These are phyloP conservation scores for Petroica traversi DNA, from an alignment of 2,113 vertebrate species.

Conservation along the genomic window DNA sequence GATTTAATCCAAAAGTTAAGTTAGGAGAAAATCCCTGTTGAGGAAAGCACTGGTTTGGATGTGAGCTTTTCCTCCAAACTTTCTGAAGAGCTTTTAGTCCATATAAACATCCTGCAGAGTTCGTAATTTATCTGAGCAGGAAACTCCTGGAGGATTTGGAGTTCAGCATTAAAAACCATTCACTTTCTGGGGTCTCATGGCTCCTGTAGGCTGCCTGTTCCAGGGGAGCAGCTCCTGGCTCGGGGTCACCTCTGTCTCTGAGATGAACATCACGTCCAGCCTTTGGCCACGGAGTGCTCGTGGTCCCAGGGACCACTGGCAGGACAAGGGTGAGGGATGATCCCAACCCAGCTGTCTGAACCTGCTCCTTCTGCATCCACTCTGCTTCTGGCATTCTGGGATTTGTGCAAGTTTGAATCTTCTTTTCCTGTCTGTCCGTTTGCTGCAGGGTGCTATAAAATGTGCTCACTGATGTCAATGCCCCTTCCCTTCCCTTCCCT, in stretches of 20 bases:
- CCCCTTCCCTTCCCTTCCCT: background rate
- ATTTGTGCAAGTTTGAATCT: background rate
- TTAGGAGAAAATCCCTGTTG: background rate
- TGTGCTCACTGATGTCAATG: background rate
- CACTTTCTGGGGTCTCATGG: background rate
- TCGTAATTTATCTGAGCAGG: background rate
- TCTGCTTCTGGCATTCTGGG: background rate
- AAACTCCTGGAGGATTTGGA: background rate
- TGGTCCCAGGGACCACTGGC: background rate
- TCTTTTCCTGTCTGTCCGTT: background rate
- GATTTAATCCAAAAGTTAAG: background rate
- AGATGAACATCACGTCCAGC: accelerated
- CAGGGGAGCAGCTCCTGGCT: background rate
- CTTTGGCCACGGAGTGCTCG: accelerated
- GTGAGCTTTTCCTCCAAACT: background rate
- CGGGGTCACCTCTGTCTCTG: background rate
- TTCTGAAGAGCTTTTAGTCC: conserved; percentile 25
- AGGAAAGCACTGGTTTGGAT: background rate
- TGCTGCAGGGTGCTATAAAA: background rate
- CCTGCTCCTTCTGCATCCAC: background rate
- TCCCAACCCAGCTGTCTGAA: background rate
- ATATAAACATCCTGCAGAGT: background rate
- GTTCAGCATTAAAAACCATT: background rate
- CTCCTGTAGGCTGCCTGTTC: background rate
- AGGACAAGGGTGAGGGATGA: background rate